Evolutionary conservation across 1,140 invertebrate species (phyloP).

Genomic region (Medauroidea extradentata): DNA sequence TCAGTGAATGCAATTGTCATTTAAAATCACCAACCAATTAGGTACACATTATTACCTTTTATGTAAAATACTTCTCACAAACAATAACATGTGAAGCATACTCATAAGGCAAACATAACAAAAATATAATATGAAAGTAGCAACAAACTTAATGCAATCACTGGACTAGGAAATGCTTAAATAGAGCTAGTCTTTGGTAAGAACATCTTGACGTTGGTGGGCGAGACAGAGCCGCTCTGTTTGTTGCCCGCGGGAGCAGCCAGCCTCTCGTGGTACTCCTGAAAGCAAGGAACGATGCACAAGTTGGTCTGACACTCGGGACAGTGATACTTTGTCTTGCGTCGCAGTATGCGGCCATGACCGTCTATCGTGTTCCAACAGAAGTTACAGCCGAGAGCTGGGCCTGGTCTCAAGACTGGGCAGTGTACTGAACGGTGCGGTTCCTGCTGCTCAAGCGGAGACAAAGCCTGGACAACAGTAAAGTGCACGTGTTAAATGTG

Average conservation of each 20-base stretch:
- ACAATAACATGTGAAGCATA: too few species aligned
- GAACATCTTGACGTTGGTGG: background rate
- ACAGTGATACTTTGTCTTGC: slow-evolving; percentile 85
- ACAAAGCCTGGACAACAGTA: slow-evolving; percentile 8
- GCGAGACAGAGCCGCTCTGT: background rate
- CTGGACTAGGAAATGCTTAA: too few species aligned
- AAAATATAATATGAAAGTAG: too few species aligned
- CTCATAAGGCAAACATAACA: too few species aligned
- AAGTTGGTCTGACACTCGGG: slow-evolving; percentile 81
- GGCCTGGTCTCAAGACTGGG: slow-evolving; percentile 70
- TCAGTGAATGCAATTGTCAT: too few species aligned
- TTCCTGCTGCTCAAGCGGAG: background rate
- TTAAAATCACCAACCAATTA: too few species aligned
- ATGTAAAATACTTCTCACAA: too few species aligned
- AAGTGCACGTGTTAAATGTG: too few species aligned
- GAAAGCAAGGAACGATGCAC: slow-evolving; percentile 81
- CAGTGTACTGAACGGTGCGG: slow-evolving; percentile 57
- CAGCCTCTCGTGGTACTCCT: slow-evolving; percentile 66
- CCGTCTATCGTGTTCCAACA: slow-evolving; percentile 84
- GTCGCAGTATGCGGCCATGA: slow-evolving; percentile 68
- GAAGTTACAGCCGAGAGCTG: slow-evolving; percentile 77
- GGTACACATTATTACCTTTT: too few species aligned
- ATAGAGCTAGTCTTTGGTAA: slow-evolving; percentile 13
- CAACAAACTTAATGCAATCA: too few species aligned
- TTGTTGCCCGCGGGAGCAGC: slow-evolving; percentile 2